A percentile compares a stretch with the other conserved stretches of the same genome.
Conservation (phyloP, 2,888 invertebrate species). For the Eupithecia subfuscata region DNA sequence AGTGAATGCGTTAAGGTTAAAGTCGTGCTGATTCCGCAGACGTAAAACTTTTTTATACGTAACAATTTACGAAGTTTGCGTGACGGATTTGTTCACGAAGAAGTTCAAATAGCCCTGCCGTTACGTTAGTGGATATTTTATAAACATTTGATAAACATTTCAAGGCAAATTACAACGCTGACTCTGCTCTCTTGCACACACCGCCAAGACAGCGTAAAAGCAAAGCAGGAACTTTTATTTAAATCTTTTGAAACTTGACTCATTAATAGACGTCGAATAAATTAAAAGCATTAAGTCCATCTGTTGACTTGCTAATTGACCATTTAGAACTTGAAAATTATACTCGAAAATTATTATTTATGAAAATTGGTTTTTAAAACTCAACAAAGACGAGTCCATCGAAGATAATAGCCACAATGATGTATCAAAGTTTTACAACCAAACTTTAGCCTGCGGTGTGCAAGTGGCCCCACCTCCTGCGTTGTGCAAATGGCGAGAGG, state of each 20-base stretch:
- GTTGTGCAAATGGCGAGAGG: not conserved
- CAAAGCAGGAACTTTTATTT: constrained; percentile 41
- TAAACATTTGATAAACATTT: not conserved
- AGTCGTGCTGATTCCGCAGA: no score
- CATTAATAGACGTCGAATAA: constrained; percentile 42
- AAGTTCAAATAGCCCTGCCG: not conserved
- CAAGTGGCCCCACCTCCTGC: not conserved
- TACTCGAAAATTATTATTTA: not conserved
- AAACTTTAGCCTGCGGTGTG: not conserved
- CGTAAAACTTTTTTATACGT: no score
- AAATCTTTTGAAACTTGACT: constrained; percentile 42
- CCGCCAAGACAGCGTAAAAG: constrained; percentile 35
- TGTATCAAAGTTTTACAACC: no score
- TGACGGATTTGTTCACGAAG: not conserved
- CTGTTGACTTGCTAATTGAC: constrained; percentile 34
- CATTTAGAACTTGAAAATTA: constrained; percentile 25
- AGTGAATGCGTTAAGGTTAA: no score
- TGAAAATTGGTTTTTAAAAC: not conserved
- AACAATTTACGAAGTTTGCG: not conserved
- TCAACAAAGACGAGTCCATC: not conserved
- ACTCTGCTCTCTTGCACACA: constrained; percentile 7
- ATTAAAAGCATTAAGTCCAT: constrained; percentile 27
- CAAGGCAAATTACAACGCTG: not conserved
- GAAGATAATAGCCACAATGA: not conserved
- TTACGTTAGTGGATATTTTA: not conserved